Percentiles rank a stretch among this genome's conserved stretches.
Conservation (phyloP, 2,888 invertebrate species). For the Ormia ochracea region DNA sequence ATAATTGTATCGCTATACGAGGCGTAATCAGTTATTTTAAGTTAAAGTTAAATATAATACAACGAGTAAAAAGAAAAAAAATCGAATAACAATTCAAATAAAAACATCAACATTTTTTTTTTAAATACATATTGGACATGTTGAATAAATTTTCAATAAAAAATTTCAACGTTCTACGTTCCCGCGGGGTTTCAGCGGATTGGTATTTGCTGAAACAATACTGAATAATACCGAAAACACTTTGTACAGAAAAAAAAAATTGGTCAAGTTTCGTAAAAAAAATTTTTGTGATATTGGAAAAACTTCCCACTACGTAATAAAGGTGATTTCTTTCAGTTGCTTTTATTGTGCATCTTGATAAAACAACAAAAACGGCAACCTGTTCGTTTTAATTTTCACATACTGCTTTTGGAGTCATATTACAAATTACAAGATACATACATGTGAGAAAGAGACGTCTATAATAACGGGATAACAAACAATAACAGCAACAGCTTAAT, state of each 20-base stretch:
- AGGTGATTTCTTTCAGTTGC: slow-evolving; percentile 60
- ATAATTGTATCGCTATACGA: too few species aligned
- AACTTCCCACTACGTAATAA: slow-evolving; percentile 65
- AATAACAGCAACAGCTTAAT: slow-evolving; percentile 43
- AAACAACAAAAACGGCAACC: slow-evolving; percentile 47
- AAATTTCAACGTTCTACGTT: slow-evolving; percentile 52
- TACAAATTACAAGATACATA: slow-evolving; percentile 60
- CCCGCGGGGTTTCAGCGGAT: slow-evolving; percentile 25
- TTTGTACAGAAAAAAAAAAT: slow-evolving; percentile 56
- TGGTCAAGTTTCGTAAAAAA: slow-evolving; percentile 61
- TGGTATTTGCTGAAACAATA: slow-evolving; percentile 39
- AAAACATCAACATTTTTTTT: slow-evolving; percentile 23
- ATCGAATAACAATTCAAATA: slow-evolving; percentile 37
- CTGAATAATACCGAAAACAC: slow-evolving; percentile 48
- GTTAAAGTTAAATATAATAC: slow-evolving; percentile 66
- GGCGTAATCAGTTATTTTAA: too few species aligned
- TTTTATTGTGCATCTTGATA: slow-evolving; percentile 58
- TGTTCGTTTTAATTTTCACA: slow-evolving; percentile 48
- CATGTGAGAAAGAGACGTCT: slow-evolving; percentile 52
- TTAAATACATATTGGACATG: slow-evolving; percentile 29
- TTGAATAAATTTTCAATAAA: slow-evolving; percentile 59
- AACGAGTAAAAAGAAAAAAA: slow-evolving; percentile 69
- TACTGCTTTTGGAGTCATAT: slow-evolving; percentile 55
- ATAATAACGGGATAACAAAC: slow-evolving; percentile 30
- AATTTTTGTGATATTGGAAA: slow-evolving; percentile 63